Conservation (phyloP, 2,888 invertebrate species). For the Podabrus alpinus region DNA sequence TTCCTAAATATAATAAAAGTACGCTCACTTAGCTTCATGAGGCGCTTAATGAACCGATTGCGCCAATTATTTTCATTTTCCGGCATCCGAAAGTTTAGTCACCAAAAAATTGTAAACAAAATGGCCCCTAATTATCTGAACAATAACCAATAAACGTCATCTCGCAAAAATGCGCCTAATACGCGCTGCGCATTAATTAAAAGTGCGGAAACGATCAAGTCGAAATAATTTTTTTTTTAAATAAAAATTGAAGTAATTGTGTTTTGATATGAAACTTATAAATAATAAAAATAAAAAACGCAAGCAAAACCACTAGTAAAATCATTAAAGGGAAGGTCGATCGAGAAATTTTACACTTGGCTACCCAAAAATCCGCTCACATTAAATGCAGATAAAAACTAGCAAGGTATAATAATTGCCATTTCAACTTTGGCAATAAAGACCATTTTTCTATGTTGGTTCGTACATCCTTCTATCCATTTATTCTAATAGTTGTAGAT, state of each 20-base stretch:
- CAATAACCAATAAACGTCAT: not conserved
- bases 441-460: constrained; percentile 15
- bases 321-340: constrained; percentile 47
- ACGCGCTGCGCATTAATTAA: not conserved
- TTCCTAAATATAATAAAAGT: not conserved
- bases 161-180: not conserved
- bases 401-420: constrained; percentile 25
- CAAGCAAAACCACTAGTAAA: constrained; percentile 19
- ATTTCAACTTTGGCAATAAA: constrained; percentile 20
- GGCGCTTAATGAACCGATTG: not conserved
- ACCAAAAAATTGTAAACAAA: not conserved
- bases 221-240: not conserved
- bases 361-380: constrained; percentile 35
- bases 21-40: not conserved
- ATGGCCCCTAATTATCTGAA: not conserved
- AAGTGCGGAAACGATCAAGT: not conserved
- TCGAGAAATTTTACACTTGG: constrained; percentile 47
- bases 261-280: not conserved
- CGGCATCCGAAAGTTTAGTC: not conserved
- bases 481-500: constrained; percentile 3
- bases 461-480: constrained; percentile 4
- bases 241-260: not conserved
- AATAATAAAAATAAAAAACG: constrained; percentile 14
- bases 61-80: not conserved
- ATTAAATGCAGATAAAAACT: constrained; percentile 24